A percentile compares a stretch with the other conserved stretches of the same genome.
Evolutionary conservation across 2,888 invertebrate species (phyloP).

Genomic region (Serripes groenlandicus): DNA sequence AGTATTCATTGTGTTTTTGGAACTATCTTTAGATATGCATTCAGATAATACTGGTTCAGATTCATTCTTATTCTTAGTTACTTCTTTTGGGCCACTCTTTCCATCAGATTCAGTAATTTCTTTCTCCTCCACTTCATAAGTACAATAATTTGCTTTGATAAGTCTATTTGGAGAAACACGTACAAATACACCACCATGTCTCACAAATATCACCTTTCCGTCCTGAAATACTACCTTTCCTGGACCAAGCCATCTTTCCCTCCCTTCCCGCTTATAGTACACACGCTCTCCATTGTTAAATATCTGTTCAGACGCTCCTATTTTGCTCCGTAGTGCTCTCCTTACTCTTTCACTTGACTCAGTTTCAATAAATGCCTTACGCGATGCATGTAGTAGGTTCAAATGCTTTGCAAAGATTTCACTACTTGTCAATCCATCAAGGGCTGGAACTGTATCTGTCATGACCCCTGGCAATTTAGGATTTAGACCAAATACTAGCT

Average conservation of each 20-base stretch:
- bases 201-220: slow-evolving; percentile 4
- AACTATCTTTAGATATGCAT: too few relatives aligned
- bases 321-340: slow-evolving; percentile 59
- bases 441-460: slow-evolving; percentile 41
- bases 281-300: slow-evolving; percentile 68
- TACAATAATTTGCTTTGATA: neutral
- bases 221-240: neutral
- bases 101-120: too few relatives aligned
- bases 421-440: slow-evolving; percentile 48
- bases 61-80: too few relatives aligned
- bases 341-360: slow-evolving; percentile 66
- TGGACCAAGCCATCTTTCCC: slow-evolving; percentile 44
- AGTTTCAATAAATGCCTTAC: slow-evolving; percentile 61
- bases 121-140: too few relatives aligned
- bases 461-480: slow-evolving; percentile 48
- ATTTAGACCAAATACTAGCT: slow-evolving; percentile 50
- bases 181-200: neutral
- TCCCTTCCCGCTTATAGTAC: slow-evolving; percentile 65
- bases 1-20: too few relatives aligned
- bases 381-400: slow-evolving; percentile 35
- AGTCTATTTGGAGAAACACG: neutral
- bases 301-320: slow-evolving; percentile 64
- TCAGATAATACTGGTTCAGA: too few relatives aligned
- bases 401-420: slow-evolving; percentile 34
- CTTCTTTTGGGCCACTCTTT: too few relatives aligned